A percentile compares a stretch with the other conserved stretches of the same genome.
phyloP scores from a whole-genome alignment of 2,797 vertebrate genomes.

The Ptychadena robeensis region DNA sequence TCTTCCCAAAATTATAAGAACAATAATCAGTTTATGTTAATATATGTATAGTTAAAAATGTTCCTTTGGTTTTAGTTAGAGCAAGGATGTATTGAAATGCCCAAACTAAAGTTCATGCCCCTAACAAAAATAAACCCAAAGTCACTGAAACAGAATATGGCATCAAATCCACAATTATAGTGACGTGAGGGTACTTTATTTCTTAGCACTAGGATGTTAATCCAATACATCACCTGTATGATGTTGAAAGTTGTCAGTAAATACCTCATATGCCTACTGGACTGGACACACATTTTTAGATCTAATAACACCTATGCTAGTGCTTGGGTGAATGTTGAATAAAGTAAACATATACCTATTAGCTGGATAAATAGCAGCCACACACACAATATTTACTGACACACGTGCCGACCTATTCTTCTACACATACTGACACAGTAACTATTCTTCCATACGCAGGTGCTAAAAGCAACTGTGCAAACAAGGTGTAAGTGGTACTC shows the following conservation, averaged over 20 bases:
- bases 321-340: constrained; percentile 18
- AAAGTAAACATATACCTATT: constrained; percentile 26
- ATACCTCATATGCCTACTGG: neutral
- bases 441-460: constrained; percentile 24
- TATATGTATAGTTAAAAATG: no score
- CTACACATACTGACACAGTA: constrained; percentile 50
- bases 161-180: no score
- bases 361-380: constrained; percentile 47
- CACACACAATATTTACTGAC: constrained; percentile 56
- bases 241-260: neutral
- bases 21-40: no score
- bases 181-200: no score
- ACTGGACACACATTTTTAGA: neutral
- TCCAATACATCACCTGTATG: neutral
- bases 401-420: constrained; percentile 61
- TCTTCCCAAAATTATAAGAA: no score
- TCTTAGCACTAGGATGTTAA: neutral
- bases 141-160: no score
- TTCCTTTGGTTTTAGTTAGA: no score
- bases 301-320: neutral
- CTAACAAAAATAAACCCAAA: no score
- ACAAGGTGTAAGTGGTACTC: constrained; percentile 11
- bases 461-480: constrained; percentile 45
- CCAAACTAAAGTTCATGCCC: no score
- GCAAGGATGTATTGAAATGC: no score